Base-by-base conservation (phyloP, 1,140 invertebrate species). In the Bombyx mandarina region DNA sequence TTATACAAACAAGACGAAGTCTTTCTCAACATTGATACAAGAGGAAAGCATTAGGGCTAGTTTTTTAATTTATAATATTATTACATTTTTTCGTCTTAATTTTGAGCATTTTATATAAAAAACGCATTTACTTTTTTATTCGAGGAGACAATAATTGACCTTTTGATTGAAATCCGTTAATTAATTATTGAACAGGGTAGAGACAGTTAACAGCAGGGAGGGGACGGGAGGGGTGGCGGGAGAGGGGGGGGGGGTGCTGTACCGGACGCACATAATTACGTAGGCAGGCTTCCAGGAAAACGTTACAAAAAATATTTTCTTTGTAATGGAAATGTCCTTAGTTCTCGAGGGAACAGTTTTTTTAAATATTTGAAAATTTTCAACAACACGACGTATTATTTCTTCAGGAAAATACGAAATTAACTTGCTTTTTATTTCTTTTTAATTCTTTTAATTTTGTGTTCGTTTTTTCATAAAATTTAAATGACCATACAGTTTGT, bases 161-260 rank as follows among this genome's bases (percentile, higher is more conserved):
- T 62, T 49, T 53, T 51, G 60, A 61, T 68, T 71, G 58, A 64
- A 64, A 63, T 65, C 63, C 65, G 47, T 71, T 70, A 73, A 73
- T 67, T 71, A 74, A 64, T 35, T 35, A 35, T 35, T 35, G 26
- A 35, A 35, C 26, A 35, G 26, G 4, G 26, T 35, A 35, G 26
- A 35, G 26, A 35, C 26, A 35, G 26, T 35, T 35, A 35, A 35
- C 26, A 35, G 26, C 26, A 4, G 4, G 63, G 47, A 57, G 45
- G 9, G 50, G 4, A 48, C 1, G 26, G 26, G 26, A 4, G 4
- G n/a, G n/a, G n/a, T n/a, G n/a, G n/a, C n/a, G n/a, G n/a, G n/a
- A n/a, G 54, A 35, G 26, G 26, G 26, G 26, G 1, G 2, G 0
- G 26, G 26, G 22, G 26, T 0, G 26, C 26, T 2, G 26, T 2